Evolutionary conservation across 2,888 invertebrate species (phyloP).

Genomic region (Aleiodes alternator): DNA sequence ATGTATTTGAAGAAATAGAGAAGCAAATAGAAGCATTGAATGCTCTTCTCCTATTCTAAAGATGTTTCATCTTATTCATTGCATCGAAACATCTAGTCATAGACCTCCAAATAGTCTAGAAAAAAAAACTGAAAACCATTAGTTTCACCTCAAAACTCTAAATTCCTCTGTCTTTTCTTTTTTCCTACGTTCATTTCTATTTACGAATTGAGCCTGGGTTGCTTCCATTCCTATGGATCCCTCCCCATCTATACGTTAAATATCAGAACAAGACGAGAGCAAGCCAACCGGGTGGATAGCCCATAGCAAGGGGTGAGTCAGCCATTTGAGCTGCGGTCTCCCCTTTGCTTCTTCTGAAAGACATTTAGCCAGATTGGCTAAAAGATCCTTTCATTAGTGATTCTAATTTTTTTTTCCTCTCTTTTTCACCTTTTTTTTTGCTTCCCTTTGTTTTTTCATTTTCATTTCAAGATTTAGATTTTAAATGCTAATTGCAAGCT

Average conservation of each 20-base stretch:
- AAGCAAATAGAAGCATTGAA: too few species aligned
- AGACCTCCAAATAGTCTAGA: too few species aligned
- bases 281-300: constrained; percentile 59
- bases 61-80: too few species aligned
- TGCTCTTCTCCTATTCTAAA: too few species aligned
- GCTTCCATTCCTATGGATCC: constrained; percentile 28
- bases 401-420: constrained; percentile 61
- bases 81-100: too few species aligned
- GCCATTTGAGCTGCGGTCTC: constrained; percentile 52
- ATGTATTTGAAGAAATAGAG: too few species aligned
- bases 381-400: constrained; percentile 74
- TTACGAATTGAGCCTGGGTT: not conserved
- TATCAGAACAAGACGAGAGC: constrained; percentile 58
- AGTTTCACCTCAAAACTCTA: too few species aligned
- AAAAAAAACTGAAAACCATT: too few species aligned
- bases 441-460: constrained; percentile 4
- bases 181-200: not conserved
- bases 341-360: constrained; percentile 68
- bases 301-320: constrained; percentile 55
- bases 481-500: constrained; percentile 75
- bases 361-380: constrained; percentile 72
- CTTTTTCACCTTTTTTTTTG: constrained; percentile 21
- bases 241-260: constrained; percentile 48
- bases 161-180: not conserved
- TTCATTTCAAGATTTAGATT: constrained; percentile 66